phyloP scores from a whole-genome alignment of 2,113 vertebrate species.

The Hemichromis elongatus region DNA sequence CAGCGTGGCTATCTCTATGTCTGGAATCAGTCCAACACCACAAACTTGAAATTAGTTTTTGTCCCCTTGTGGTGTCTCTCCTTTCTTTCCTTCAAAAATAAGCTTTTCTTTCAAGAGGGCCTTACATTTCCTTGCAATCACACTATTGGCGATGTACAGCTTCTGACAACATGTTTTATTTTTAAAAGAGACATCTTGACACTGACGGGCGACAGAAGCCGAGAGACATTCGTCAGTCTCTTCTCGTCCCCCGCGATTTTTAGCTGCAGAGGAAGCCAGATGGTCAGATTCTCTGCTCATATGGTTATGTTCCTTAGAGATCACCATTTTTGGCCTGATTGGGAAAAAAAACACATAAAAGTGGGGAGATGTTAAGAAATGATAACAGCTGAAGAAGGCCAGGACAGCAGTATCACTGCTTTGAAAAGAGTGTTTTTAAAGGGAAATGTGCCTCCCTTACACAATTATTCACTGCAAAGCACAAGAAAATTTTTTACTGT shows the following conservation, averaged over 20 bases:
- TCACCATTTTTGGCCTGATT: constrained; percentile 9
- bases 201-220: constrained; percentile 47
- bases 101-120: not conserved
- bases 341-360: not conserved
- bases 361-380: not conserved
- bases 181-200: constrained; percentile 59
- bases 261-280: constrained; percentile 55
- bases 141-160: not conserved
- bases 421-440: not conserved
- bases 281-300: constrained; percentile 60
- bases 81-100: not conserved
- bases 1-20: not conserved
- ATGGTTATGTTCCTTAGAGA: constrained; percentile 52
- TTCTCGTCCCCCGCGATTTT: constrained; percentile 20
- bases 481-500: not conserved
- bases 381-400: not conserved
- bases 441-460: not conserved
- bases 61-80: not conserved
- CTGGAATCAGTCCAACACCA: constrained; percentile 1
- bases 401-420: not conserved
- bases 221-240: constrained; percentile 40
- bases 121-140: not conserved
- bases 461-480: not conserved
- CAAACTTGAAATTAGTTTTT: not conserved
- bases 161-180: constrained; percentile 45